phyloP scores from a whole-genome alignment of 1,140 invertebrate genomes.

The Paraescarpia echinospica region DNA sequence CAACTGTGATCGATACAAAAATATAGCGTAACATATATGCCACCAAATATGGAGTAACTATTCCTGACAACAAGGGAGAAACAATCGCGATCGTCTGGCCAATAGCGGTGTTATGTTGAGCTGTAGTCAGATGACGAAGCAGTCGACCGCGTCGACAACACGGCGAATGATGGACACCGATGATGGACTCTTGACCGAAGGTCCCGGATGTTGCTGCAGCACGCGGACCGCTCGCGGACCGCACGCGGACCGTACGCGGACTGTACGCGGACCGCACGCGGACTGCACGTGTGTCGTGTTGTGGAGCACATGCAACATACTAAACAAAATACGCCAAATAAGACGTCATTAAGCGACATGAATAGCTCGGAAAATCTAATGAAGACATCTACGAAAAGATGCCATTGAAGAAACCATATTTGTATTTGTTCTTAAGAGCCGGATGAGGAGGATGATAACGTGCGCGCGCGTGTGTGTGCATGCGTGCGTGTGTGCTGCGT shows the following conservation, averaged over 20 bases:
- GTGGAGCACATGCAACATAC: not conserved
- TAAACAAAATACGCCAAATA: no score
- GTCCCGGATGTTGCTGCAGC: slow-evolving; percentile 2
- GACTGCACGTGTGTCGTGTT: not conserved
- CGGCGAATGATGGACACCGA: not conserved
- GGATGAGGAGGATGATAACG: no score
- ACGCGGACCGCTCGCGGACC: not conserved
- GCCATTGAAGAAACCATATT: not conserved
- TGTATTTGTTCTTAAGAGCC: no score
- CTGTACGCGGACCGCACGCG: no score
- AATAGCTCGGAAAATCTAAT: no score
- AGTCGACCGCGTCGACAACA: not conserved
- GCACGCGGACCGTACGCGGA: no score
- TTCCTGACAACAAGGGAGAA: not conserved
- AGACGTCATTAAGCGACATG: no score
- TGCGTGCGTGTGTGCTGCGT: no score
- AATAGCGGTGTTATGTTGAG: not conserved
- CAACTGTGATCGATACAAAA: not conserved
- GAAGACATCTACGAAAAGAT: not conserved
- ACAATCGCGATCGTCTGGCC: not conserved
- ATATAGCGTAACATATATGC: not conserved
- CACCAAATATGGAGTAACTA: not conserved
- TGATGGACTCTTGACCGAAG: not conserved
- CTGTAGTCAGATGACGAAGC: not conserved
- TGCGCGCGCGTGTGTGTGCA: no score